Evolutionary conservation across 2,113 vertebrate genomes (phyloP).

Genomic region (Pterocles burchelli): DNA sequence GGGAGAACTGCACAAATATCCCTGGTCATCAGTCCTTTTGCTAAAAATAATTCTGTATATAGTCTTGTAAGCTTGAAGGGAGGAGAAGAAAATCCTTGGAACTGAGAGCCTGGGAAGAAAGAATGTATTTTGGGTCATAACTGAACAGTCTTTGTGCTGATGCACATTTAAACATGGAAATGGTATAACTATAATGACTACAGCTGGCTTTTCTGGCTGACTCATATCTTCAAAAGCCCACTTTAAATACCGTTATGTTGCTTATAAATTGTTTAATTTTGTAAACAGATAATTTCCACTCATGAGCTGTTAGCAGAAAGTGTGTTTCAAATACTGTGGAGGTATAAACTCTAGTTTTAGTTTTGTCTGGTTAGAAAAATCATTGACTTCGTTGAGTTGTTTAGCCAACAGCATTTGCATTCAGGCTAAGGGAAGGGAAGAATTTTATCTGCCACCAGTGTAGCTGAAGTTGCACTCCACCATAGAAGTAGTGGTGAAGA

Average conservation of each 20-base stretch:
- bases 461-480: background rate
- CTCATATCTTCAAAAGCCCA: background rate
- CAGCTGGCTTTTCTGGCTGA: background rate
- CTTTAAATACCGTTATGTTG: background rate
- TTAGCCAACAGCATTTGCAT: background rate
- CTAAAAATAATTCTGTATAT: constrained; percentile 16
- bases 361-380: background rate
- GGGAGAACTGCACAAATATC: background rate
- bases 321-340: background rate
- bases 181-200: background rate
- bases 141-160: background rate
- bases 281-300: background rate
- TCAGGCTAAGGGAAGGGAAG: background rate
- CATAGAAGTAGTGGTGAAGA: background rate
- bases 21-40: background rate
- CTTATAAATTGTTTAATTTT: background rate
- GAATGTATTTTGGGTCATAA: background rate
- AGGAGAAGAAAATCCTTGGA: background rate
- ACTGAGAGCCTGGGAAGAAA: background rate
- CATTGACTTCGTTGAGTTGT: background rate
- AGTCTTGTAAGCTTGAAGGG: background rate
- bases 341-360: background rate
- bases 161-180: background rate
- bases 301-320: background rate
- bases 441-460: background rate